Evolutionary conservation across 2,113 vertebrate species (phyloP).

Genomic region (Cyprinus carpio): DNA sequence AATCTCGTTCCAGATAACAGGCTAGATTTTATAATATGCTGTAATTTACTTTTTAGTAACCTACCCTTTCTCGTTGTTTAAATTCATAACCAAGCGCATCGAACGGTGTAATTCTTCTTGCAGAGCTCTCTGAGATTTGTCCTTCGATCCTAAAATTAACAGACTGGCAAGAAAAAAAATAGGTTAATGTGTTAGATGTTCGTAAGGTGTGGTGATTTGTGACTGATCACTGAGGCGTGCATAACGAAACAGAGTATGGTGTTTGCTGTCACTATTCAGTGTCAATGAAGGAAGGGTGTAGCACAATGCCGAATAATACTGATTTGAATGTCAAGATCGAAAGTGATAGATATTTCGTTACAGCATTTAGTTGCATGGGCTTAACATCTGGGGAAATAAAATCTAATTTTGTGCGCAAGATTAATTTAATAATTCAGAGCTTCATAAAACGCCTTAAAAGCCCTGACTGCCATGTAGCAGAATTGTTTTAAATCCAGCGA

Average conservation of each 20-base stretch:
- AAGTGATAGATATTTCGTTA: background rate
- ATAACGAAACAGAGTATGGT: background rate
- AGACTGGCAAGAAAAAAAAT: background rate
- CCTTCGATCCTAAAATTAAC: background rate
- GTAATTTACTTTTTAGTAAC: background rate
- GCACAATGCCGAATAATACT: background rate
- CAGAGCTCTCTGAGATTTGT: background rate
- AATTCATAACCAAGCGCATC: conserved; percentile 15
- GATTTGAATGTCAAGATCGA: background rate
- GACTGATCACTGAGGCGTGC: background rate
- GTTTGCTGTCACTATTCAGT: background rate
- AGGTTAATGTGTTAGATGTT: background rate
- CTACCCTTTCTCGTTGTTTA: conserved; percentile 1
- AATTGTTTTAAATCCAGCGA: background rate
- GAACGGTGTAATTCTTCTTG: background rate
- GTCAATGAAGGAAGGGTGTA: background rate
- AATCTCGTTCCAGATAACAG: background rate
- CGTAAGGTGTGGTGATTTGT: conserved; percentile 32
- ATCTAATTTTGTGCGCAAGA: background rate
- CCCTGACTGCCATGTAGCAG: background rate
- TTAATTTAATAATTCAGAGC: background rate
- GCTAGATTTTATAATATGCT: background rate
- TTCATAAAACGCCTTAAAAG: background rate
- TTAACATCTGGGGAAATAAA: background rate
- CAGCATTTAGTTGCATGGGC: background rate